A percentile compares a stretch with the other conserved stretches of the same genome.
Evolutionary conservation across 2,888 invertebrate species (phyloP).

Genomic region (Papilio gigon): DNA sequence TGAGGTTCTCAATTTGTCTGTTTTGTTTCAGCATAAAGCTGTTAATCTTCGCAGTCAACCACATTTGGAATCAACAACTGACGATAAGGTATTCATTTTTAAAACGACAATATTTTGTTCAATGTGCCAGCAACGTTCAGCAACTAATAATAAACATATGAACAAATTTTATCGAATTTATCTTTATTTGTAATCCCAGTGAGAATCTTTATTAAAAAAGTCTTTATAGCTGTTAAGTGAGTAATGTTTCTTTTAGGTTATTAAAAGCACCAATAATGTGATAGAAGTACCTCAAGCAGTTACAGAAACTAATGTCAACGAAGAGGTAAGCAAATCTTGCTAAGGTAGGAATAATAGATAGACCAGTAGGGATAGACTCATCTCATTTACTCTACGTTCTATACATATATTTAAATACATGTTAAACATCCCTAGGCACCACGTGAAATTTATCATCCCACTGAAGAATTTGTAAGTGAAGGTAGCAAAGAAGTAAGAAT

Average conservation of each 20-base stretch:
- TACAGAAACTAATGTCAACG: neutral
- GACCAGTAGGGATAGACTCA: neutral
- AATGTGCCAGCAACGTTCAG: neutral
- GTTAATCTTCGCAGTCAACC: conserved; percentile 45
- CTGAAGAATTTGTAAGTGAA: conserved; percentile 27
- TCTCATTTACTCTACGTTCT: neutral
- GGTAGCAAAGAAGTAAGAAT: conserved; percentile 2
- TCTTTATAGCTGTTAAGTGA: no score
- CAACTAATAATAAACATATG: neutral
- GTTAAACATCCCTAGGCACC: neutral
- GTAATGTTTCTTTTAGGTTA: conserved; percentile 44
- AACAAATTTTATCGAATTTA: no score
- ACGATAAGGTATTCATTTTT: conserved; percentile 50
- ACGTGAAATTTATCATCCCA: neutral
- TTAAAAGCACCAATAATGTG: conserved; percentile 45
- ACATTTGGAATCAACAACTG: conserved; percentile 53
- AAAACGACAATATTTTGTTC: neutral
- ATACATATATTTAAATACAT: neutral
- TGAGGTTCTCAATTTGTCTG: neutral
- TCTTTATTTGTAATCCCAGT: neutral
- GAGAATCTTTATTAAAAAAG: no score
- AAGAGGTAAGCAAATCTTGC: conserved; percentile 17
- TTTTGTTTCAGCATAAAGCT: conserved; percentile 47
- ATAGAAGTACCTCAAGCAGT: conserved; percentile 31
- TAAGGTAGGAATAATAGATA: neutral